phyloP scores from a whole-genome alignment of 2,888 invertebrate species.

The Tipula vernalis region DNA sequence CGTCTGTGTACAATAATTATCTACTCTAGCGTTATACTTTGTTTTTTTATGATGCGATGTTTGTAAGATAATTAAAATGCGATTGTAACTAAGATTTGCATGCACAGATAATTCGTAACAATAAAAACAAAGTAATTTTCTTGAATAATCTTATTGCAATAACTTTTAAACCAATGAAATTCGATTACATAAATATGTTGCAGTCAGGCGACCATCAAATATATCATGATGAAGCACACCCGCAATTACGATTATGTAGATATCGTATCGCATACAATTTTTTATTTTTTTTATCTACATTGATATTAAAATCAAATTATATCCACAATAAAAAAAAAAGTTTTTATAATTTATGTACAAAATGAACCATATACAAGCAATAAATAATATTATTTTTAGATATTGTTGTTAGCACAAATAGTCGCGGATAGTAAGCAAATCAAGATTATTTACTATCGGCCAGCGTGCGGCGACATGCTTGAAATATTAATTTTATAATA shows the following conservation, averaged over 20 bases:
- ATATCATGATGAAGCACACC: background rate
- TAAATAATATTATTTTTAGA: too few relatives aligned
- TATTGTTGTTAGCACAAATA: too few relatives aligned
- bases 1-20: too few relatives aligned
- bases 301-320: background rate
- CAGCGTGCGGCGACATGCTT: background rate
- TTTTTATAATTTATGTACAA: background rate
- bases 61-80: too few relatives aligned
- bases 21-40: too few relatives aligned
- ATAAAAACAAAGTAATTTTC: too few relatives aligned
- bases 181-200: background rate
- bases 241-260: background rate
- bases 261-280: background rate
- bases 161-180: background rate
- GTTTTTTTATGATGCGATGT: too few relatives aligned
- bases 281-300: background rate
- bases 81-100: too few relatives aligned
- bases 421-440: background rate
- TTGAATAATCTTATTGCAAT: too few relatives aligned
- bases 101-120: too few relatives aligned
- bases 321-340: background rate
- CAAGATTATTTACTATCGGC: background rate
- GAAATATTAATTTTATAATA: background rate
- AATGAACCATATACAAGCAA: too few relatives aligned
- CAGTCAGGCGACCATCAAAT: background rate